Conservation (phyloP, 2,113 vertebrate genomes). For the Hippoglossus stenolepis region DNA sequence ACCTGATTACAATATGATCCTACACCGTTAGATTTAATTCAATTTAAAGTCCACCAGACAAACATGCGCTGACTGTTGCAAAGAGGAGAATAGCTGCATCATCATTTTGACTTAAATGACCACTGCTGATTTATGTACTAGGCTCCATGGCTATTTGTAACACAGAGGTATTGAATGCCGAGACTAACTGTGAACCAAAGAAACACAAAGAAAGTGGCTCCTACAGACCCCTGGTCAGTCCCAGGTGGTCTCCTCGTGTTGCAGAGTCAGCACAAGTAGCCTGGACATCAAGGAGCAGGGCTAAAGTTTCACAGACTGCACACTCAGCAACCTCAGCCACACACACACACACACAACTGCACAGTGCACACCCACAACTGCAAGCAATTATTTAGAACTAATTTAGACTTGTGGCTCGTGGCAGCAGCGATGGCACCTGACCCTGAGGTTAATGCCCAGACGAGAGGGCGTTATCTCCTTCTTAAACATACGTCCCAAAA, state of each 20-base stretch:
- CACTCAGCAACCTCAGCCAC: conserved; percentile 68
- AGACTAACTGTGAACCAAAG: conserved; percentile 36
- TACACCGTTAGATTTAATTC: background rate
- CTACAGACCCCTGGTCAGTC: conserved; percentile 46
- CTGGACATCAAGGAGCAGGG: conserved; percentile 53
- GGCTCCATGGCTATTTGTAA: conserved; percentile 35
- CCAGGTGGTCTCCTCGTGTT: conserved; percentile 72
- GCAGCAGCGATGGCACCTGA: conserved; percentile 63
- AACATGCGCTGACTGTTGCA: background rate
- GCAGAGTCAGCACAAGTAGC: conserved; percentile 69
- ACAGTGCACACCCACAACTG: conserved; percentile 64
- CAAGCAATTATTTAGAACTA: conserved; percentile 76
- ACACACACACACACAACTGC: conserved; percentile 40
- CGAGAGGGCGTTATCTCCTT: conserved; percentile 9
- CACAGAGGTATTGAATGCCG: conserved; percentile 28
- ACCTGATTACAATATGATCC: background rate
- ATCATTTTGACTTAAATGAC: conserved; percentile 16
- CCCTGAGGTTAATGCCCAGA: conserved; percentile 56
- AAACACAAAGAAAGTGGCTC: conserved; percentile 46
- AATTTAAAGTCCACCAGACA: background rate
- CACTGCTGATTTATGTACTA: conserved; percentile 11
- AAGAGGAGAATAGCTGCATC: conserved; percentile 6
- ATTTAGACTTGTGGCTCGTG: conserved; percentile 62
- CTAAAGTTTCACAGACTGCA: conserved; percentile 61
- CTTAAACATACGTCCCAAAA: conserved; percentile 24